These are phyloP conservation scores for Drosophila kambysellisi DNA, from an alignment of 2,888 invertebrate genomes.

Conservation along the genomic window DNA sequence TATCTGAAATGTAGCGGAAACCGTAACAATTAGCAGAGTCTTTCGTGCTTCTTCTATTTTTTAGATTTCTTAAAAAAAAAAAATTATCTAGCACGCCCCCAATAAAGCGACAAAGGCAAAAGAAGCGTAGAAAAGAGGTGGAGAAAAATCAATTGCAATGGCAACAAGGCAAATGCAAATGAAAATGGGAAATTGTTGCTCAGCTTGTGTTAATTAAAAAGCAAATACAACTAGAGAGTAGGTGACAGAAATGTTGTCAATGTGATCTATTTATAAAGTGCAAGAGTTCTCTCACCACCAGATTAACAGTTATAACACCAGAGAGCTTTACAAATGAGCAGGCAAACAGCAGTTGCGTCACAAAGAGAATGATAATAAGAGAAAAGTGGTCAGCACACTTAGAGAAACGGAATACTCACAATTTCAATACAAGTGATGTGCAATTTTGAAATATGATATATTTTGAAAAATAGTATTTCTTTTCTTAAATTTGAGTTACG, in stretches of 20 bases:
- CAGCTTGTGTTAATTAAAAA: conserved; percentile 66
- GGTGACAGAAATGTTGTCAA: conserved; percentile 60
- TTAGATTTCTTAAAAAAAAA: conserved; percentile 2
- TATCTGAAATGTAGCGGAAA: conserved; percentile 54
- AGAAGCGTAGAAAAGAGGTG: conserved; percentile 20
- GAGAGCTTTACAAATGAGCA: conserved; percentile 3
- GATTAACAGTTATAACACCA: conserved; percentile 10
- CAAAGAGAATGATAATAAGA: neutral
- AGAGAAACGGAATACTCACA: neutral
- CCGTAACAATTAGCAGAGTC: conserved; percentile 64
- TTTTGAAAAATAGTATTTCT: neutral
- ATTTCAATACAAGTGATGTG: neutral
- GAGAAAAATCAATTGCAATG: conserved; percentile 52
- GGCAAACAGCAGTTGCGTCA: conserved; percentile 12
- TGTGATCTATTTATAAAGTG: conserved; percentile 62
- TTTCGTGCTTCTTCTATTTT: conserved; percentile 7
- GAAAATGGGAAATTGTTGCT: conserved; percentile 44
- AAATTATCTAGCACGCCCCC: conserved; percentile 60
- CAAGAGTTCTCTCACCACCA: neutral
- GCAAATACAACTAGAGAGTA: conserved; percentile 32
- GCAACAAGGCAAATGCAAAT: conserved; percentile 32
- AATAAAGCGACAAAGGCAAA: conserved; percentile 32
- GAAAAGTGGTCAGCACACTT: neutral
- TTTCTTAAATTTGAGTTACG: neutral
- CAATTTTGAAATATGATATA: neutral